Evolutionary conservation across 2,797 vertebrate species (phyloP), one percentile per base, ranked within the genome.

Genomic region (Acanthurus lineatus): DNA sequence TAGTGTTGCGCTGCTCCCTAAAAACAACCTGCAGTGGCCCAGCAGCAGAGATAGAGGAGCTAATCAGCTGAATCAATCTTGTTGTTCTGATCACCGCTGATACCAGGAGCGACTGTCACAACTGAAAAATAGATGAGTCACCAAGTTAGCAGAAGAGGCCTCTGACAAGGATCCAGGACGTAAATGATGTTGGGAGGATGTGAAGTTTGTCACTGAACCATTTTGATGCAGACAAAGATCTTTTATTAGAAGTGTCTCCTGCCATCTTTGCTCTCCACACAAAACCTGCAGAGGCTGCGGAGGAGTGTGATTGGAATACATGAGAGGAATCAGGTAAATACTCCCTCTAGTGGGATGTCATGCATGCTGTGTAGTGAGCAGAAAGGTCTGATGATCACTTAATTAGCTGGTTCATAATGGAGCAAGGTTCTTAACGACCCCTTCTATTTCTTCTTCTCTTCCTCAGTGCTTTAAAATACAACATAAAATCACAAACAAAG

Each of bases 301-400:
- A 62, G 38, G 51, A 72, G 44, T 19, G 35, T 56, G 71, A 17
- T 45, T 42, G 28, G 15, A 47, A 35, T 9, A 54, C 47, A 49
- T 73, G 56, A 48, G 28, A 25, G 71, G 22, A 57, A 40, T 63
- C 69, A 77, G 45, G 54, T 69, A 73, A 71, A 78, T 19, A 52
- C 81, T 77, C 84, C 83, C 84, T 82, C 71, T 83, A 72, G 83
- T 76, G 82, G 80, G 69, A 38, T 3, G 58, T 40, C 75, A 7
- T 28, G 52, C 63, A 74, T 25, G 25, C 25, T 25, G 79, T 65
- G 64, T 56, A 3, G 6, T 68, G 70, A 75, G 19, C 54, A 47
- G 14, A 54, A 35, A 73, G 3, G 25, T 59, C 35, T 7, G 4
- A 32, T 65, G 16, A 77, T 69, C 12, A 56, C 58, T 1, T 14